Conservation (phyloP, 2,888 invertebrate genomes). For the Eupithecia inturbata region DNA sequence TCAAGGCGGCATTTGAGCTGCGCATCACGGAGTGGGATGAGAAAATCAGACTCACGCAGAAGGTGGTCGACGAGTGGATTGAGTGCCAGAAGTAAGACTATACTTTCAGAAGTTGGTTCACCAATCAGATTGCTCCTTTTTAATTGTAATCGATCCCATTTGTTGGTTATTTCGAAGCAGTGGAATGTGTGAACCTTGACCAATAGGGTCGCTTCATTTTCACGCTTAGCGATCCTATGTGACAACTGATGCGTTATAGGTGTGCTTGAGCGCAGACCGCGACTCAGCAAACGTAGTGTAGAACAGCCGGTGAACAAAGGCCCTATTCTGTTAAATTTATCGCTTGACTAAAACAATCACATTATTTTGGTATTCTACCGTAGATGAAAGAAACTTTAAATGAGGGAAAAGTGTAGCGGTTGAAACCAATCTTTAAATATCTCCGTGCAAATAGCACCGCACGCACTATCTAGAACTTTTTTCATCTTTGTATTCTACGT, state of each 20-base stretch:
- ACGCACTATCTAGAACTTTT: too few relatives aligned
- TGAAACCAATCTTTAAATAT: too few relatives aligned
- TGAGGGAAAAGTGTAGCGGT: too few relatives aligned
- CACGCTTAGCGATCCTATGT: background rate
- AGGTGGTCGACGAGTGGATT: conserved; percentile 87
- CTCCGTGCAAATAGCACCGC: too few relatives aligned
- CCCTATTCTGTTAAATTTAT: too few relatives aligned
- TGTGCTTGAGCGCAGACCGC: too few relatives aligned
- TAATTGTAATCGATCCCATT: background rate
- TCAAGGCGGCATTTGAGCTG: conserved; percentile 90
- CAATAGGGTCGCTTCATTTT: background rate
- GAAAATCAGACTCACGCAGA: conserved; percentile 86
- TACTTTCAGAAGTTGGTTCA: background rate
- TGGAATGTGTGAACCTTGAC: background rate
- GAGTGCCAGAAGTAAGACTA: conserved; percentile 88
- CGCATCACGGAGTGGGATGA: conserved; percentile 90
- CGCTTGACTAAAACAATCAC: too few relatives aligned
- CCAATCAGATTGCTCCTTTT: background rate
- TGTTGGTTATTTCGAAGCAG: background rate
- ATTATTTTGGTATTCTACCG: too few relatives aligned
- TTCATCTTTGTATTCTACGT: too few relatives aligned
- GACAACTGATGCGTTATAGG: background rate
- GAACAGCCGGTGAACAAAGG: too few relatives aligned
- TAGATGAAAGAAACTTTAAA: too few relatives aligned
- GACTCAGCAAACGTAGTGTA: too few relatives aligned